Evolutionary conservation across 2,797 vertebrate species (phyloP).

Genomic region (Clarias laeviceps): DNA sequence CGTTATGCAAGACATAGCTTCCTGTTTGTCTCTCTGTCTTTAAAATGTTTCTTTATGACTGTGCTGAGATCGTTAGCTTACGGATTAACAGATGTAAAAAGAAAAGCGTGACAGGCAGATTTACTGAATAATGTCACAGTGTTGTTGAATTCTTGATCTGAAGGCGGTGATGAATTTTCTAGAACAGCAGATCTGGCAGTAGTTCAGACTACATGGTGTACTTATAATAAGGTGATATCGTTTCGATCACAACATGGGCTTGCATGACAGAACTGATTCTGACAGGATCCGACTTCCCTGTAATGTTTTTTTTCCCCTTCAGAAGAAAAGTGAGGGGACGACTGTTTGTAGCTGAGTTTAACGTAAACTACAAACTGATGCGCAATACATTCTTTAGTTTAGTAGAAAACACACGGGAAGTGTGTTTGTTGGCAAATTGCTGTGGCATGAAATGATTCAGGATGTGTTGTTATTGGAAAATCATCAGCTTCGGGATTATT

Average conservation of each 20-base stretch:
- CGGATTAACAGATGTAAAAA: background rate
- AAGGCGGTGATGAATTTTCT: no score
- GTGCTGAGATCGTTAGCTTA: background rate
- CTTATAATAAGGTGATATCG: background rate
- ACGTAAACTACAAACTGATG: background rate
- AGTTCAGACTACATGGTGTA: no score
- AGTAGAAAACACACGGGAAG: background rate
- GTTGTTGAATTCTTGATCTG: background rate
- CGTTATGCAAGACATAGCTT: slow-evolving; percentile 12
- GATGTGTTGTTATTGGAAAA: background rate
- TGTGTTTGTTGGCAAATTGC: background rate
- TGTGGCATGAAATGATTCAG: background rate
- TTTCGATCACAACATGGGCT: background rate
- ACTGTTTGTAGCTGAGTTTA: background rate
- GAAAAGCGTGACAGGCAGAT: background rate
- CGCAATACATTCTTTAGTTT: background rate
- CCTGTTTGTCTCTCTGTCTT: slow-evolving; percentile 7
- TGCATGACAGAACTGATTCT: background rate
- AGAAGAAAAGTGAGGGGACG: background rate
- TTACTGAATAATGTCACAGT: background rate
- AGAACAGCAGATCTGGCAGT: background rate
- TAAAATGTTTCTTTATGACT: background rate
- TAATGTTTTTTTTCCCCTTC: background rate
- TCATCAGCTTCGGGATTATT: background rate
- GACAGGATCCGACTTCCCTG: background rate